These are phyloP conservation scores for Mormyrus proboscirostris DNA, from an alignment of 2,797 vertebrate species.

Conservation along the genomic window DNA sequence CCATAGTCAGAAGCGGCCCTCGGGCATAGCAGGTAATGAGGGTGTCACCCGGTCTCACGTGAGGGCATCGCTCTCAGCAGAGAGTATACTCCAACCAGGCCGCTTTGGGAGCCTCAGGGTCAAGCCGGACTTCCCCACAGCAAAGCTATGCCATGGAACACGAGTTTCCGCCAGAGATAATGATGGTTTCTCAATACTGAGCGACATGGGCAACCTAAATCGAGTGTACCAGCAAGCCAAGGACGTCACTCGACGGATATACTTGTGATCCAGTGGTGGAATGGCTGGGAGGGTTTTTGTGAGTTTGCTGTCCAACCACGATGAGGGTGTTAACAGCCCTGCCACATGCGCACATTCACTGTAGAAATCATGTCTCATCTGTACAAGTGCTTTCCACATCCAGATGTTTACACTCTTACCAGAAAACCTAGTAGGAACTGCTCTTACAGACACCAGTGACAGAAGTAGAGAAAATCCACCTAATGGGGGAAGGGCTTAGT, in stretches of 20 bases:
- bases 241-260: constrained; percentile 93
- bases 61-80: constrained; percentile 85
- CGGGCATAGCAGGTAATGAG: constrained; percentile 66
- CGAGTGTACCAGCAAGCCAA: constrained; percentile 99
- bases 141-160: constrained; percentile 74
- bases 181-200: constrained; percentile 93
- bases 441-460: neutral
- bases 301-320: constrained; percentile 1
- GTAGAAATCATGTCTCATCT: neutral
- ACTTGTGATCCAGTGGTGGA: constrained; percentile 71
- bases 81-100: constrained; percentile 89
- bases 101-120: constrained; percentile 71
- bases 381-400: neutral
- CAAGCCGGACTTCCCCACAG: constrained; percentile 70
- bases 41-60: constrained; percentile 59
- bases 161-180: constrained; percentile 85
- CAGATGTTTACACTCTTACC: constrained; percentile 1
- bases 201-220: constrained; percentile 98
- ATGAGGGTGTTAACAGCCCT: neutral
- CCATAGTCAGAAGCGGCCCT: constrained; percentile 75
- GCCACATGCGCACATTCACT: neutral
- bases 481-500: neutral
- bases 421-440: neutral
- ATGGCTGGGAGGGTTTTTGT: constrained; percentile 49
- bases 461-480: neutral